Base-by-base conservation (phyloP, 1,140 invertebrate genomes). In the Triops longicaudatus region DNA sequence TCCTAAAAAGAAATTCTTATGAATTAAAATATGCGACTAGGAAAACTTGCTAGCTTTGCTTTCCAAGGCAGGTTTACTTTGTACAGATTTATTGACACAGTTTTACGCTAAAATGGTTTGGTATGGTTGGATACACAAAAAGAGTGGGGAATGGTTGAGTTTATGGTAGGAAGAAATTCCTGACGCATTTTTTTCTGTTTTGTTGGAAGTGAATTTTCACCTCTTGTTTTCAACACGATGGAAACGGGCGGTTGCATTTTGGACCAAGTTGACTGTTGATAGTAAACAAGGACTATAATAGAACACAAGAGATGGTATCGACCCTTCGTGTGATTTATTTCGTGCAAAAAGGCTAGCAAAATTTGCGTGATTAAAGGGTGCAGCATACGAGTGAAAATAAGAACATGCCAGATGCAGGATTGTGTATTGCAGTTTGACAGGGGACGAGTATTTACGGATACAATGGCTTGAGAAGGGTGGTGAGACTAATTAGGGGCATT, bases 1-100 rank as follows among this genome's bases (percentile, higher is more conserved):
- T 63, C 50, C 50, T 63, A 63, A 37, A 37, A 63, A 14, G 17
- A 63, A 63, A 63, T 63, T 63, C 50, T 63, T 63, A 63, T 63
- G 50, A 63, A 63, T 63, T 63, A 63, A 63, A 63, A 63, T 63
- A 17, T 22, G 50, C 50, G 50, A 63, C 14, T 63, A 63, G 50
- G 50, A 63, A 63, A n/a, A 37, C 14, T 63, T 22, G 50, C 50
- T 63, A 63, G 50, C 14, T 63, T 63, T n/a, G n/a, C n/a, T 63
- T 63, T 63, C 7, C 50, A 63, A 17, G 10, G 50, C 50, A 22
- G 17, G 50, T 63, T 63, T 63, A n/a, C 14, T 63, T 63, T 63
- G 50, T 63, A 63, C 50, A 63, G 50, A 63, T 22, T 63, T 63
- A 22, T 63, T 63, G 50, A 63, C 50, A 22, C 50, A 22, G 22